A percentile compares a stretch with the other conserved stretches of the same genome.
These are phyloP conservation scores for Troides helena DNA, from an alignment of 2,888 invertebrate genomes.

Conservation along the genomic window DNA sequence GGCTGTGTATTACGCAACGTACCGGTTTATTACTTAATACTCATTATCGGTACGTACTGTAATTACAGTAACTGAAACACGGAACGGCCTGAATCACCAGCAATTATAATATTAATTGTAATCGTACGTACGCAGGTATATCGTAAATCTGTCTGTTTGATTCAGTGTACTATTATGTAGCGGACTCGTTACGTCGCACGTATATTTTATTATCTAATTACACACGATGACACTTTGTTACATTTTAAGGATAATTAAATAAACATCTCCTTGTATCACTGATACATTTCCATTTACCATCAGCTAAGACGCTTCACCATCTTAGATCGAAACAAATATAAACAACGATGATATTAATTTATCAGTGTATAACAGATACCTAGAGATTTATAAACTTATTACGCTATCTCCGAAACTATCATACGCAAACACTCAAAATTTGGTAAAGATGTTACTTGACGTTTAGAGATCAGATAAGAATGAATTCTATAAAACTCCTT, in stretches of 20 bases:
- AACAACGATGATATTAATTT: too few species aligned
- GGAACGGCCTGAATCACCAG: constrained; percentile 45
- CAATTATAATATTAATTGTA: constrained; percentile 27
- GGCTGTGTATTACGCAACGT: constrained; percentile 22
- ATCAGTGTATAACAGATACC: too few species aligned
- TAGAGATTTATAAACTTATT: background rate
- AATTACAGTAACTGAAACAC: constrained; percentile 41
- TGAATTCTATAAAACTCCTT: too few species aligned
- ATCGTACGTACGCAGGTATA: constrained; percentile 7
- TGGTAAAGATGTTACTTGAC: too few species aligned
- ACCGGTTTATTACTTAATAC: constrained; percentile 32
- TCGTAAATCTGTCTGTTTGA: constrained; percentile 6
- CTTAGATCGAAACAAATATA: too few species aligned
- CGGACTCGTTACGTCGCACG: constrained; percentile 2
- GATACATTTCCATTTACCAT: too few species aligned
- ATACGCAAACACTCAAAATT: too few species aligned
- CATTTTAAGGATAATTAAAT: too few species aligned
- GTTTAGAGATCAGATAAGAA: too few species aligned
- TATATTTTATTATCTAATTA: constrained; percentile 3
- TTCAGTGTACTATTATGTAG: constrained; percentile 9
- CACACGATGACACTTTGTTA: background rate
- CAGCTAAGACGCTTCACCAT: too few species aligned
- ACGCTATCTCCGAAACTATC: too few species aligned
- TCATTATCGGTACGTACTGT: constrained; percentile 33
- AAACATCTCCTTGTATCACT: too few species aligned